Conservation (phyloP, 2,113 vertebrate genomes). For the Ciconia boyciana region DNA sequence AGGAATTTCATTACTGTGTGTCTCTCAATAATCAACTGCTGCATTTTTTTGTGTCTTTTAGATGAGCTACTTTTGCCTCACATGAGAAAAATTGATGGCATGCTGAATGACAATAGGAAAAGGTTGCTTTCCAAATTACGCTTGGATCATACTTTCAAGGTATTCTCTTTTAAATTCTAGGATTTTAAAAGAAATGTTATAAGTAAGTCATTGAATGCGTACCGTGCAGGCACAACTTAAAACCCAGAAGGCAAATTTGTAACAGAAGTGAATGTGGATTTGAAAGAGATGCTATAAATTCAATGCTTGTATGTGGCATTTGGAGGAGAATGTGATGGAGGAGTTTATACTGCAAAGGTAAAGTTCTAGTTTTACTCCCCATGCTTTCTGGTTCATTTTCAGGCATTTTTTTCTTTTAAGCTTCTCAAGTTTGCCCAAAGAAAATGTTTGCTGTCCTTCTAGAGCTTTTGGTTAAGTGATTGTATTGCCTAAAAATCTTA, state of each 20-base stretch:
- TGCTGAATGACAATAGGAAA: slow-evolving; percentile 94
- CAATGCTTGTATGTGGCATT: background rate
- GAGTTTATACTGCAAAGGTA: background rate
- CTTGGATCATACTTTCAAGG: slow-evolving; percentile 92
- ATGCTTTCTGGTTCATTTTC: background rate
- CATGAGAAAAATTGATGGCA: slow-evolving; percentile 93
- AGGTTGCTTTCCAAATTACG: slow-evolving; percentile 90
- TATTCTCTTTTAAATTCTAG: slow-evolving; percentile 53
- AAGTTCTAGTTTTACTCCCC: background rate
- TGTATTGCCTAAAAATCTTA: background rate
- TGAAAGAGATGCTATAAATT: background rate
- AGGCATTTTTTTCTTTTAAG: background rate
- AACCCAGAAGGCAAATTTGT: background rate
- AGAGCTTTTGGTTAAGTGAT: background rate
- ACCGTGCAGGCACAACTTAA: background rate
- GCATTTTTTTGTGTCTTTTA: slow-evolving; percentile 51
- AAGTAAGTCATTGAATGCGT: background rate
- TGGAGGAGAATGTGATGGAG: slow-evolving; percentile 4
- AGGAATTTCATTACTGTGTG: background rate
- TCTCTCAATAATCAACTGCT: background rate
- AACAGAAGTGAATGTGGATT: background rate
- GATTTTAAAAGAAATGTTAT: background rate
- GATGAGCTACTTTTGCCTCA: slow-evolving; percentile 95
- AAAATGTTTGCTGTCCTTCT: background rate
- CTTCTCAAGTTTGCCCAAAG: background rate